Conservation (phyloP, 2,888 invertebrate genomes). For the Proisotoma minuta region DNA sequence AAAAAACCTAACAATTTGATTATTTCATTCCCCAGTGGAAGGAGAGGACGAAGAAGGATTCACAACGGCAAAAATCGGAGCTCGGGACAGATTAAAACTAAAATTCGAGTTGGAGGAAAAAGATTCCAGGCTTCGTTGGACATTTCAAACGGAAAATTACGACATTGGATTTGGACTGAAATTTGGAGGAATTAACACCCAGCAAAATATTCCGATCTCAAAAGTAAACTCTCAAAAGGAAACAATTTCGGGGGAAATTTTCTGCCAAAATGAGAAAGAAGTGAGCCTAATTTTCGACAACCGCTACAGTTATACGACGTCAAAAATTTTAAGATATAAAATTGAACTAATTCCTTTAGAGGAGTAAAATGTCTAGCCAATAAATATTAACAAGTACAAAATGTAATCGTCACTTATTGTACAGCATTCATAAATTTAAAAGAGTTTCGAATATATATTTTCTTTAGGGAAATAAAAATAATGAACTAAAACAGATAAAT, state of each 20-base stretch:
- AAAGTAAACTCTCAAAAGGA: not conserved
- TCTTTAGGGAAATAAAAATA: too few relatives aligned
- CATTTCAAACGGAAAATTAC: not conserved
- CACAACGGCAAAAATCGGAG: constrained; percentile 12
- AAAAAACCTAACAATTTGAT: too few relatives aligned
- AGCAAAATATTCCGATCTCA: not conserved
- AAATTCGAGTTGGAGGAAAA: not conserved
- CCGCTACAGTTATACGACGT: not conserved
- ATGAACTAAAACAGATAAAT: too few relatives aligned
- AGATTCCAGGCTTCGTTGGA: not conserved
- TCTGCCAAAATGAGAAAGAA: not conserved
- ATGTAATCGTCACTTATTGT: too few relatives aligned
- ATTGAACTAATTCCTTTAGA: constrained; percentile 12
- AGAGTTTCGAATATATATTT: too few relatives aligned
- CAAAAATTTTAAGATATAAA: constrained; percentile 17
- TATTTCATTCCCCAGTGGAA: constrained; percentile 14
- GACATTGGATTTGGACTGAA: constrained; percentile 4
- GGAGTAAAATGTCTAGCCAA: too few relatives aligned
- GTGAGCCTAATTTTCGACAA: not conserved
- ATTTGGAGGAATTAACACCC: not conserved
- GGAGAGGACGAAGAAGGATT: constrained; percentile 23
- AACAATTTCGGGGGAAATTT: not conserved
- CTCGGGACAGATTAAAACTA: constrained; percentile 19
- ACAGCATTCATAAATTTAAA: too few relatives aligned
- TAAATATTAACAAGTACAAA: too few relatives aligned